Conservation (phyloP, 2,113 vertebrate genomes). For the Laticauda laticaudata region DNA sequence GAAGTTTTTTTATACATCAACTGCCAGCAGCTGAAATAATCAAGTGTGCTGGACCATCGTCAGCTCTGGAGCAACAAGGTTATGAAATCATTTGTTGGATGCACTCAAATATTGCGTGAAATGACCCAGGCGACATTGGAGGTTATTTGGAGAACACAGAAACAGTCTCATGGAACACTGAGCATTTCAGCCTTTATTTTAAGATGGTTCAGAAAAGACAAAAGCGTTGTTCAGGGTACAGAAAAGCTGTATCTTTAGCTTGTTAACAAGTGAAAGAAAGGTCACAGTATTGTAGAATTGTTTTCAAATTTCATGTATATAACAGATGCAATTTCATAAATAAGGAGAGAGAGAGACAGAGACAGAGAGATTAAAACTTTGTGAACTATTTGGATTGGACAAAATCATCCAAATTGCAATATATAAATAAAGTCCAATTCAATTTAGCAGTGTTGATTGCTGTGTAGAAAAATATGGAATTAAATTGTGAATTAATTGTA, state of each 20-base stretch:
- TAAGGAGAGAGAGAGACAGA: not conserved
- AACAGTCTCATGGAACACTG: not conserved
- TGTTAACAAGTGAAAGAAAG: not conserved
- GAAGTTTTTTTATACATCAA: not conserved
- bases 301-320: not conserved
- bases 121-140: not conserved
- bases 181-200: not conserved
- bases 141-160: not conserved
- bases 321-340: not conserved
- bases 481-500: not conserved
- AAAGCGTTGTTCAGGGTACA: not conserved
- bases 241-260: not conserved
- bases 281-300: not conserved
- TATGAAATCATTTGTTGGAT: not conserved
- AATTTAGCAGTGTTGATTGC: not conserved
- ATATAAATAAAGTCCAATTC: not conserved
- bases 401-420: not conserved
- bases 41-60: not conserved
- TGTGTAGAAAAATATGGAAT: not conserved
- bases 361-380: not conserved
- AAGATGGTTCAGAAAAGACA: not conserved
- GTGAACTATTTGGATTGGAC: not conserved
- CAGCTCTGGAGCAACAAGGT: not conserved
- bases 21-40: not conserved
- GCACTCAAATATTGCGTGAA: not conserved